A percentile compares a stretch with the other conserved stretches of the same genome.
Conservation (phyloP, 2,113 vertebrate species). For the Setophaga petechia region DNA sequence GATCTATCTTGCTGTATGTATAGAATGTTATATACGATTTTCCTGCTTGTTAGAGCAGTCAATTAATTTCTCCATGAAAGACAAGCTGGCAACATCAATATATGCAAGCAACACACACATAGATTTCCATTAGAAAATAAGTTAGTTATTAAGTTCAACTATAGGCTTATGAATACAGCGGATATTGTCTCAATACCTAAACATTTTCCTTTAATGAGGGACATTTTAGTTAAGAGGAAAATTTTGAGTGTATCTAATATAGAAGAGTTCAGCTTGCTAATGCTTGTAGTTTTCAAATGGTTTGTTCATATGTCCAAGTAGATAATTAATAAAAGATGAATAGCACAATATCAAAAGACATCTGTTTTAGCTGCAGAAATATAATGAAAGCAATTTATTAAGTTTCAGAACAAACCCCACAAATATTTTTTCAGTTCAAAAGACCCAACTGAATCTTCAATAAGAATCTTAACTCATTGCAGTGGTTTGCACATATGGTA, state of each 20-base stretch:
- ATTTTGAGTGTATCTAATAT: neutral
- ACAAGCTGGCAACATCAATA: neutral
- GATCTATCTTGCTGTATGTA: neutral
- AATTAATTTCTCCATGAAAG: neutral
- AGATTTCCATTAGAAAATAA: conserved; percentile 24
- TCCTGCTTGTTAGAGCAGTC: neutral
- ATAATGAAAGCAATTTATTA: conserved; percentile 73
- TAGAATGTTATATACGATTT: neutral
- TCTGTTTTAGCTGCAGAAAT: conserved; percentile 63
- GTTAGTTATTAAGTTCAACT: neutral
- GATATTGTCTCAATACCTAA: conserved; percentile 32
- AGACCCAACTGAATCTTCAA: conserved; percentile 41
- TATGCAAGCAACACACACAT: neutral
- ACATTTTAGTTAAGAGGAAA: conserved; percentile 31
- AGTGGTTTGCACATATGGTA: neutral
- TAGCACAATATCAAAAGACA: conserved; percentile 62
- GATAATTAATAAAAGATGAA: conserved; percentile 70
- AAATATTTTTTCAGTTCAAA: conserved; percentile 60
- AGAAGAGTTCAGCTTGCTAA: conserved; percentile 29
- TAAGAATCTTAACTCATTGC: conserved; percentile 45
- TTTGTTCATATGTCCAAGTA: conserved; percentile 63
- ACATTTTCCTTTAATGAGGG: conserved; percentile 21
- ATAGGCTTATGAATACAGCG: conserved; percentile 4
- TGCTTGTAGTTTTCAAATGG: conserved; percentile 37
- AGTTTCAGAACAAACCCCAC: conserved; percentile 60